Conservation (phyloP, 2,797 vertebrate genomes). For the Trichosurus vulpecula region DNA sequence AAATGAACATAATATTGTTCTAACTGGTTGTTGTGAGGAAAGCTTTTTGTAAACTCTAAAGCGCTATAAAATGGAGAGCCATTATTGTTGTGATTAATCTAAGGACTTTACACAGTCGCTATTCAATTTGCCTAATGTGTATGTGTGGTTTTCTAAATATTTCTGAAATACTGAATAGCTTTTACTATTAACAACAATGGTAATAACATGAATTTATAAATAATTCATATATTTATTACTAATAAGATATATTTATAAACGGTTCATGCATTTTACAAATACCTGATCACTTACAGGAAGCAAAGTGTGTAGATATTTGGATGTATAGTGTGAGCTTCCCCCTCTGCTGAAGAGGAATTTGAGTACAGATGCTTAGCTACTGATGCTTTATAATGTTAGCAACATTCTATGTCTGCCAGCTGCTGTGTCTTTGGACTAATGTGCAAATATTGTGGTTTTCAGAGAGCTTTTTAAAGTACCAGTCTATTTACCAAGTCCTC, state of each 20-base stretch:
- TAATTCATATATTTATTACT: background rate
- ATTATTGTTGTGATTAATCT: background rate
- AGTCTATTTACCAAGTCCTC: slow-evolving; percentile 57
- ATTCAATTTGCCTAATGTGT: background rate
- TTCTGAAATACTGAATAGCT: background rate
- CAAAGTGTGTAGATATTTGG: background rate
- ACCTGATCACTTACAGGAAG: background rate
- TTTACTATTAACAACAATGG: background rate
- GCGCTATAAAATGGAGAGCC: background rate
- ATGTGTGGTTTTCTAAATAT: background rate
- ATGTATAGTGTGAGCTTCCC: background rate
- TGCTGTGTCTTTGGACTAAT: slow-evolving; percentile 51
- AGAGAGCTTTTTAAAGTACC: slow-evolving; percentile 50
- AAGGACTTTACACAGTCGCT: background rate
- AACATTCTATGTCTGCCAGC: slow-evolving; percentile 44
- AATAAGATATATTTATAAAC: background rate
- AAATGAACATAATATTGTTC: background rate
- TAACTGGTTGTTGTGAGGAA: background rate
- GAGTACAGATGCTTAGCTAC: slow-evolving; percentile 43
- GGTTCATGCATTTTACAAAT: background rate
- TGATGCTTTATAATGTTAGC: slow-evolving; percentile 50
- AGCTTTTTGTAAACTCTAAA: background rate
- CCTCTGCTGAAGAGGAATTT: slow-evolving; percentile 4
- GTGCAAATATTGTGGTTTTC: slow-evolving; percentile 20
- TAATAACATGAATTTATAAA: background rate